Conservation (phyloP, 2,888 invertebrate species). For the Fragum sueziense region DNA sequence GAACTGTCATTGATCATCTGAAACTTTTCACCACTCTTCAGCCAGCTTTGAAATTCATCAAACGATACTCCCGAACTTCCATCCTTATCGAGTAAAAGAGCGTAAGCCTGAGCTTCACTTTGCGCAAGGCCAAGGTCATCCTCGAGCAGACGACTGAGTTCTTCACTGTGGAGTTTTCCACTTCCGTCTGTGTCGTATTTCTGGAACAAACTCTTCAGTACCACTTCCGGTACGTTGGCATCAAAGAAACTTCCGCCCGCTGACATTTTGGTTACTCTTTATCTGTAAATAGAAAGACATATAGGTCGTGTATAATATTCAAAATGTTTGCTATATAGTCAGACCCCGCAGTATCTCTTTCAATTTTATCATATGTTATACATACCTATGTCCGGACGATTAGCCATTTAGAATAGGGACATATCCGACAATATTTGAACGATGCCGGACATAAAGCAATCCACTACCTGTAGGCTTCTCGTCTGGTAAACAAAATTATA, state of each 20-base stretch:
- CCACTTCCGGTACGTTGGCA: slow-evolving; percentile 23
- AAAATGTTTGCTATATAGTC: too few relatives aligned
- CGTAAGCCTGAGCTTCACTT: slow-evolving; percentile 22
- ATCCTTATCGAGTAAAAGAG: slow-evolving; percentile 28
- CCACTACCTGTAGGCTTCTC: too few relatives aligned
- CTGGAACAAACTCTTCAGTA: slow-evolving; percentile 26
- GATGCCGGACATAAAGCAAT: too few relatives aligned
- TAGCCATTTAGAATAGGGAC: too few relatives aligned
- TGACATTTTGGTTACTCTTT: neutral
- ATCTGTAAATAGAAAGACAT: neutral
- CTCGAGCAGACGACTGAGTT: slow-evolving; percentile 13
- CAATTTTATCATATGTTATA: too few relatives aligned
- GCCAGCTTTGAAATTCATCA: slow-evolving; percentile 28
- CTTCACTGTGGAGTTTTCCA: slow-evolving; percentile 12
- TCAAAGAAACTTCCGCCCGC: slow-evolving; percentile 16
- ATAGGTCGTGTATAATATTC: too few relatives aligned
- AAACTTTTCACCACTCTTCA: slow-evolving; percentile 27
- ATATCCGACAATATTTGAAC: too few relatives aligned
- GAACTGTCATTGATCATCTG: slow-evolving; percentile 21
- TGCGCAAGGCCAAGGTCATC: slow-evolving; percentile 26
- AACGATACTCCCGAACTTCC: slow-evolving; percentile 10
- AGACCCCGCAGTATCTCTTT: too few relatives aligned
- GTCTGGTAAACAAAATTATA: too few relatives aligned
- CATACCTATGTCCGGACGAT: too few relatives aligned
- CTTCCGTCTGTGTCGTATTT: slow-evolving; percentile 36